Base-by-base conservation (phyloP, 2,888 invertebrate species). In the Oscheius sp. region DNA sequence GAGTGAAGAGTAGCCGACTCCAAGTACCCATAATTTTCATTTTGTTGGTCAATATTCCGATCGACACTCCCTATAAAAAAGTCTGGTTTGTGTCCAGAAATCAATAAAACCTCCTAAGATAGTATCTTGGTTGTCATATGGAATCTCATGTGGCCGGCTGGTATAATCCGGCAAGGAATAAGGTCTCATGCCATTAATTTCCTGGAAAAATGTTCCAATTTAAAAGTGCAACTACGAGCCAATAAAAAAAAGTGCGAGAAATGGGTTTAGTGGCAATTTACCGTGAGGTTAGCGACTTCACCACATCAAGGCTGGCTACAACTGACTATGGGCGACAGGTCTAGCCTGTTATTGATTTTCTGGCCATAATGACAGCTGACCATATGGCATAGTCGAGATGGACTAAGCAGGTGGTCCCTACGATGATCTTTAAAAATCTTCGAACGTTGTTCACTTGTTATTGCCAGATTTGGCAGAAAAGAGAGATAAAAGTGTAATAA, bases 1-100 rank as follows among this genome's bases (percentile, higher is more conserved):
- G 78, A 79, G 25, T 75, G 75, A 20, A 68, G 58, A n/a, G 68
- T 68, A 17, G 68, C 68, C 29, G 45, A 34, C 15, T 66, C 66
- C 12, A 66, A 17, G 23, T 66, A 33, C 3, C 66, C 66, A 29
- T 66, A 55, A n/a, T 20, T 20, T 2, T 23, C 31, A 33, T 34
- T 34, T 8, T 25, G 42, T 12, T 31, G 55, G 1, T 25, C 42
- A 27, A 23, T 29, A 8, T 34, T 57, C 23, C 27, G 27, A 25
- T 57, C 57, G 42, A 31, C 20, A 37, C 66, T 66, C 10, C 66
- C 66, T 55, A 46, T 23, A 55, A 66, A 48, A 2, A 61, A n/a
- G n/a, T n/a, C 2, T 20, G 23, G 23, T 45, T n/a, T 25, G 27
- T 29, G 45, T 2, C 3, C 10, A 25, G 1, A 42, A 17, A 42